Conservation (phyloP, 2,797 vertebrate species). For the Fistularia tabacaria region DNA sequence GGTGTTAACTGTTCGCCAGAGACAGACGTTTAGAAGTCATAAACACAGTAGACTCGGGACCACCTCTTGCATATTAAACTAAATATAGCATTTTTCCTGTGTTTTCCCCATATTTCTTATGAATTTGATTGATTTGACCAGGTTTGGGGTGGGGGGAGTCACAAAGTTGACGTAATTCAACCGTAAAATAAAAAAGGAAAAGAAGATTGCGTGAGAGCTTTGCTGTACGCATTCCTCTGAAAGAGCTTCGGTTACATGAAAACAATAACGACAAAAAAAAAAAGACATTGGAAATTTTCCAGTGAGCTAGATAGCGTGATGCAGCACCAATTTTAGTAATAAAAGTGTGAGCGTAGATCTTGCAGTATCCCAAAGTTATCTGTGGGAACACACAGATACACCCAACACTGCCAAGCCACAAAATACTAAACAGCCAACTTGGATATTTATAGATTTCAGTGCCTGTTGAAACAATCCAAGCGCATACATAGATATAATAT, state of each 20-base stretch:
- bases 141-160: too few species aligned
- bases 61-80: too few species aligned
- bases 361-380: constrained; percentile 11
- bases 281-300: neutral
- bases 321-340: constrained; percentile 9
- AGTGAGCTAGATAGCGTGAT: constrained; percentile 1
- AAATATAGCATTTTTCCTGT: too few species aligned
- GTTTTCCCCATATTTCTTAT: too few species aligned
- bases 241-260: constrained; percentile 5
- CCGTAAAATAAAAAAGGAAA: too few species aligned
- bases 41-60: too few species aligned
- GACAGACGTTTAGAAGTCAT: too few species aligned
- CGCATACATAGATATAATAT: neutral
- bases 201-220: constrained; percentile 3
- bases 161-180: too few species aligned
- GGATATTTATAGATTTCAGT: constrained; percentile 8
- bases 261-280: neutral
- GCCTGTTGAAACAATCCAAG: constrained; percentile 5
- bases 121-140: too few species aligned
- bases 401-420: constrained; percentile 1
- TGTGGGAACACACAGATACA: constrained; percentile 5
- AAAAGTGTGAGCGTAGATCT: constrained; percentile 5
- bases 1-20: too few species aligned
- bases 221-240: constrained; percentile 18
- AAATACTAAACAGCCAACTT: constrained; percentile 3